Evolutionary conservation across 2,113 vertebrate species (phyloP).

Genomic region (Condylura cristata): DNA sequence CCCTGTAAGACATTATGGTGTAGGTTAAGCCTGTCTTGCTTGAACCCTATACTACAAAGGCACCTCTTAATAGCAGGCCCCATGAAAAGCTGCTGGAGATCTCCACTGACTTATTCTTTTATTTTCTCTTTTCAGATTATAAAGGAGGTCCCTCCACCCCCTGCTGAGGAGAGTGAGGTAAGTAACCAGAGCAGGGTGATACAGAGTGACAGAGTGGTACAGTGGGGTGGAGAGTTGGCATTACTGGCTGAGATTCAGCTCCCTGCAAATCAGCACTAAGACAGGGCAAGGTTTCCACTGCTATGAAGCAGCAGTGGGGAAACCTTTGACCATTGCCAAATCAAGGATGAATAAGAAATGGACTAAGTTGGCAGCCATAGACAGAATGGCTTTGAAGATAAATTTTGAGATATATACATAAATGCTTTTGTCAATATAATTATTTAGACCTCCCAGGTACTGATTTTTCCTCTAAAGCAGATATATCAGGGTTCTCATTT

Average conservation of each 20-base stretch:
- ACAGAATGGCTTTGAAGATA: neutral
- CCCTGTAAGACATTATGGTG: neutral
- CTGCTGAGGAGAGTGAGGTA: constrained; percentile 89
- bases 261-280: neutral
- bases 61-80: neutral
- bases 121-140: constrained; percentile 84
- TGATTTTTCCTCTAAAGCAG: neutral
- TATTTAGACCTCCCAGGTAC: neutral
- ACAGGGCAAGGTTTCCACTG: neutral
- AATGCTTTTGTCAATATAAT: neutral
- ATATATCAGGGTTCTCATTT: neutral
- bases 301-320: neutral
- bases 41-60: neutral
- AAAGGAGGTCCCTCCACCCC: constrained; percentile 88
- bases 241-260: neutral
- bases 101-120: constrained; percentile 60
- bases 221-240: neutral
- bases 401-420: neutral
- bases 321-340: neutral
- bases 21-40: neutral
- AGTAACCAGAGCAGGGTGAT: constrained; percentile 38
- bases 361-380: neutral
- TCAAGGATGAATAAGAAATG: neutral
- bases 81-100: neutral
- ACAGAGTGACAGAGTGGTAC: neutral